Base-by-base conservation (phyloP, 2,888 invertebrate genomes). In the Eretmocerus hayati region DNA sequence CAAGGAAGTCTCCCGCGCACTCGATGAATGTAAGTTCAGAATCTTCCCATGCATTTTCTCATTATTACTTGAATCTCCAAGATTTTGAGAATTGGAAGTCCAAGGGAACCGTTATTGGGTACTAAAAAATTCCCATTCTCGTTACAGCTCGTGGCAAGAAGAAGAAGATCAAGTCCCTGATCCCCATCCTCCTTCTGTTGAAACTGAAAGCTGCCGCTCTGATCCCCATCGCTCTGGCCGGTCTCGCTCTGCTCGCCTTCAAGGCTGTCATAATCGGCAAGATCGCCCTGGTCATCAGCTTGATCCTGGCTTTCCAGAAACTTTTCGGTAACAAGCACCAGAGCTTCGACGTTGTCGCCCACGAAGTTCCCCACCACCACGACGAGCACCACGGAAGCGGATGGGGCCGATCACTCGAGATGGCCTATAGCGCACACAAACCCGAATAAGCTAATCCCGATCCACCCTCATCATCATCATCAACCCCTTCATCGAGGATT, bases 191-290 rank as follows among this genome's bases (percentile, higher is more conserved):
- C 60, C 76, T 87, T 62, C 79, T 90, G 48, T 75, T 89, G 66
- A 86, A 87, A 65, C 73, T 90, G 69, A 90, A 90, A 76, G 83
- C 81, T 50, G 86, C 86, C 57, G 82, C 85, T 23, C 76, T 90
- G 55, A 81, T 87, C 60, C 89, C 89, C 23, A 74, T 90, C 58
- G 83, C 84, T 62, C 78, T 90, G 49, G 90, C 84, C 58, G 78
- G 76, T 59, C 80, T 90, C 62, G 89, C 87, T 46, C 77, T 90
- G 55, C 77, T 89, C 38, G 87, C 89, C 35, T 80, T 90, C 77
- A 90, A 90, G 78, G 90, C 90, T 54, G 77, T 90, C 58, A 74
- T 89, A 64, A 78, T 90, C 59, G 88, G 87, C 61, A 90, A 90
- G 77, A 81, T 90, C 53, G 89, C 90, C 4, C 77, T 90, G 19